Evolutionary conservation across 53 echinoderm and acorn worm genomes (phyloP), one percentile per base, ranked within the genome.

Genomic region (Hippasteria phrygiana): DNA sequence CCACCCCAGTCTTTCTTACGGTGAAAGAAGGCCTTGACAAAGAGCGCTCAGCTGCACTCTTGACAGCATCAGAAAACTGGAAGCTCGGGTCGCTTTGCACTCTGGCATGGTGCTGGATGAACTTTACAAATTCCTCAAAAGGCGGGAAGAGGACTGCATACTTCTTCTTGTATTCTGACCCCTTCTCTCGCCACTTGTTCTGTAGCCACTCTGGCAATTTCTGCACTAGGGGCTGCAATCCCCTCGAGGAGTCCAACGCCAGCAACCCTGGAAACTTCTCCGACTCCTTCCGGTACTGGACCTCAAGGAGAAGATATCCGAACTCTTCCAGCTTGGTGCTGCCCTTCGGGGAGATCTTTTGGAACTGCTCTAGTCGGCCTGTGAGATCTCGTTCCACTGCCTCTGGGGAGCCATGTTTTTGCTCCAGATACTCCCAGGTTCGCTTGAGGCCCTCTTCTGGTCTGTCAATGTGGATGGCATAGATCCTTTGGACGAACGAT

Each of bases 71-170:
- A 18, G 75, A 16, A 24, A 88, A 55, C 74, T 43, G 80, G 80
- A 93, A 93, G 81, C 90, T 90, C n/a, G 93, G 90, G 38, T 90
- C 90, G 37, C 80, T 89, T n/a, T n/a, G 87, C 46, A 90, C 71
- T 34, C 79, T 39, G 14, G 93, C 93, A 31, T 93, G 93, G 43
- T 87, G 43, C 41, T 90, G 93, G 14, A 93, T 88, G 73, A 93
- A 93, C 22, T 87, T 55, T 31, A 86, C 89, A 43, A 93, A 93
- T 4, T 73, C 88, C 46, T 90, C 81, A 40, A 93, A 93, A 46
- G 90, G 93, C 50, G 87, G 89, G 48, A 88, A 65, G 46, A 67
- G 3, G 26, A 59, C 78, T 5, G 64, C 70, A 43, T 87, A 38
- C 50, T 73, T 87, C 42, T 93, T 81, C 47, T 90, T 87, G 81